phyloP scores from a whole-genome alignment of 2,888 invertebrate species.

The Heliconius erato region DNA sequence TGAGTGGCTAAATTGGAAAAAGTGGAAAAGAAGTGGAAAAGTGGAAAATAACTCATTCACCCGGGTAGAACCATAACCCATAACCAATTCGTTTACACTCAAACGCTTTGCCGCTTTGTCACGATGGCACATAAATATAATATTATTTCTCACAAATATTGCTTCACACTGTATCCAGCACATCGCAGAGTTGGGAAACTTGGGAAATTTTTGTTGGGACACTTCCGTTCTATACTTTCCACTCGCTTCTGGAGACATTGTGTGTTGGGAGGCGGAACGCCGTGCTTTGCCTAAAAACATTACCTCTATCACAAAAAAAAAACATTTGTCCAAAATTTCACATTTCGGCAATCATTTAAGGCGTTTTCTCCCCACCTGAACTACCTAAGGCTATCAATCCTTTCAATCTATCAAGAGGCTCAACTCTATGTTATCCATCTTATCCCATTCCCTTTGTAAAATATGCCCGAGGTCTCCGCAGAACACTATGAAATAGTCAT shows the following conservation, averaged over 20 bases:
- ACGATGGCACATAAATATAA: too few species aligned
- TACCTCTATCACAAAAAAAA: neutral
- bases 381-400: conserved; percentile 17
- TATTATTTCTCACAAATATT: neutral
- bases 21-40: too few species aligned
- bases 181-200: too few species aligned
- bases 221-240: too few species aligned
- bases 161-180: neutral
- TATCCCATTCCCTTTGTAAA: conserved; percentile 57
- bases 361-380: conserved; percentile 4
- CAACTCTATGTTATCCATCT: conserved; percentile 50
- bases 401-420: conserved; percentile 45
- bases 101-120: too few species aligned
- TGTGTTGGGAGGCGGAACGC: neutral
- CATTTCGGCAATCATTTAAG: neutral
- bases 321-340: neutral
- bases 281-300: neutral
- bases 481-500: conserved; percentile 63
- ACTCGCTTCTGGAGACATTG: neutral
- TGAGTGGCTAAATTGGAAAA: too few species aligned
- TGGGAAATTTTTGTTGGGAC: too few species aligned
- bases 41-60: too few species aligned
- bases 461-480: conserved; percentile 58
- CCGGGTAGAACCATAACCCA: too few species aligned
- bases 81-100: too few species aligned